Evolutionary conservation across 2,888 invertebrate species (phyloP).

Genomic region (Aporophyla lueneburgensis): DNA sequence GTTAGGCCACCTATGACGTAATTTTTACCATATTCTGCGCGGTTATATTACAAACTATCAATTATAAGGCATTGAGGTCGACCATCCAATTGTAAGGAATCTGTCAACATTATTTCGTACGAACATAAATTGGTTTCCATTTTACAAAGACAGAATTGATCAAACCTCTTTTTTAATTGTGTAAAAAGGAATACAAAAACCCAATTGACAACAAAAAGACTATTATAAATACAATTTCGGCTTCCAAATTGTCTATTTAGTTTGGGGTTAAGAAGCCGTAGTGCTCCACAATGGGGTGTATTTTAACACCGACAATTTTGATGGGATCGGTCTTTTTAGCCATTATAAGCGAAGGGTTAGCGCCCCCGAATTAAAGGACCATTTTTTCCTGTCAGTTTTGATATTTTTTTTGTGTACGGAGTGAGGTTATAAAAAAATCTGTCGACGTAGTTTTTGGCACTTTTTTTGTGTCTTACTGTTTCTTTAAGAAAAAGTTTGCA

Average conservation of each 20-base stretch:
- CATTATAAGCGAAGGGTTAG: conserved; percentile 83
- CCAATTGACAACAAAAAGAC: conserved; percentile 79
- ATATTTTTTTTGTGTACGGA: conserved; percentile 47
- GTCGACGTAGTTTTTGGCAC: conserved; percentile 24
- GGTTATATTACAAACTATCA: conserved; percentile 26
- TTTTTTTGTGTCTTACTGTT: conserved; percentile 27
- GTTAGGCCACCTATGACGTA: conserved; percentile 9
- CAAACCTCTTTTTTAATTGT: conserved; percentile 70
- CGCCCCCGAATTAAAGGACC: conserved; percentile 67
- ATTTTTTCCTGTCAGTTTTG: conserved; percentile 55
- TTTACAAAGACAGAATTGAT: conserved; percentile 68
- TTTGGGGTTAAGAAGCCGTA: conserved; percentile 89
- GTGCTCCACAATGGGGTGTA: conserved; percentile 85
- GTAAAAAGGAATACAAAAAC: conserved; percentile 72
- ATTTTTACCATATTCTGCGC: not conserved
- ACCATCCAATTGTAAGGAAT: conserved; percentile 41
- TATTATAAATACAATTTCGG: conserved; percentile 86
- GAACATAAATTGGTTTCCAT: conserved; percentile 63
- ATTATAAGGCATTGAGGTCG: conserved; percentile 31
- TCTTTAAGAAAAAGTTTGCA: not conserved
- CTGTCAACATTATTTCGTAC: conserved; percentile 51
- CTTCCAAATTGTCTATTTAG: conserved; percentile 86
- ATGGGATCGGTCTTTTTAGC: conserved; percentile 80
- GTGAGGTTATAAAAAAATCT: conserved; percentile 31
- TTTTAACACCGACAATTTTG: conserved; percentile 88